Evolutionary conservation across 2,113 vertebrate genomes (phyloP).

Genomic region (Suncus etruscus): DNA sequence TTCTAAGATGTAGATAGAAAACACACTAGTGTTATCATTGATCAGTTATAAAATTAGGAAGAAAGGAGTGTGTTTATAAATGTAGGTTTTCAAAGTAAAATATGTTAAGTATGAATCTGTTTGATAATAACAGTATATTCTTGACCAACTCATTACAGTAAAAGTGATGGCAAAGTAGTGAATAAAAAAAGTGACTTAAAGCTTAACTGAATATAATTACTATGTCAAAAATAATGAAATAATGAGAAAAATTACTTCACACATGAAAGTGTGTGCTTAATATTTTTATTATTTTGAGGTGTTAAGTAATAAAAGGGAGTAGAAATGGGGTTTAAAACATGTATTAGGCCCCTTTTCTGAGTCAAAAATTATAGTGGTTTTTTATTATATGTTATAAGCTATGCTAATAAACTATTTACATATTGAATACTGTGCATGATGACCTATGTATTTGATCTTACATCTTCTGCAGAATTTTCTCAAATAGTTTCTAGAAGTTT

Average conservation of each 20-base stretch:
- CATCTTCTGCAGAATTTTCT: neutral
- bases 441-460: neutral
- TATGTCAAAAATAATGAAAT: neutral
- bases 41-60: neutral
- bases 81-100: neutral
- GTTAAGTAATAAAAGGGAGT: neutral
- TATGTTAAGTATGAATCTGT: neutral
- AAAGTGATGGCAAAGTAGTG: neutral
- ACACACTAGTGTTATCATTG: too few species aligned
- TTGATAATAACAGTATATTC: neutral
- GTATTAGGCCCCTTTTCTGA: neutral
- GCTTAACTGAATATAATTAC: neutral
- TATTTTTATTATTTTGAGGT: neutral
- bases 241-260: neutral
- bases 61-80: neutral
- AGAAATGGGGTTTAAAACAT: neutral
- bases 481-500: neutral
- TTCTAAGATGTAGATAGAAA: too few species aligned
- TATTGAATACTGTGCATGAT: too few species aligned
- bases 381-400: too few species aligned
- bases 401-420: too few species aligned
- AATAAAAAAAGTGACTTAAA: slow-evolving; percentile 6
- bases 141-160: neutral
- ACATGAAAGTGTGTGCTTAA: neutral
- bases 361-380: neutral